These are phyloP conservation scores for Drosophila seguyi DNA, from an alignment of 1,140 invertebrate genomes.

Conservation along the genomic window DNA sequence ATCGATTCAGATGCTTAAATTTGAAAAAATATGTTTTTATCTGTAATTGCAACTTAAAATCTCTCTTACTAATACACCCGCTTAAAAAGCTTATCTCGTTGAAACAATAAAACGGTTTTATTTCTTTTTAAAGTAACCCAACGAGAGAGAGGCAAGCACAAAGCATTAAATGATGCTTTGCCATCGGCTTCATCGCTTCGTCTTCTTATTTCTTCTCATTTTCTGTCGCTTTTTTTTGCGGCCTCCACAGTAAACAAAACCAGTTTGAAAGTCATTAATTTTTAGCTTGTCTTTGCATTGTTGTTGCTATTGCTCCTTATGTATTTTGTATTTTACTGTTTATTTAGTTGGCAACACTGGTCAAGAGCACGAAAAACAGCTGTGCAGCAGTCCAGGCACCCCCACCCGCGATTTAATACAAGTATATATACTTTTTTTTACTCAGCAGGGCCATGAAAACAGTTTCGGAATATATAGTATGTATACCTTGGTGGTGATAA, in stretches of 20 bases:
- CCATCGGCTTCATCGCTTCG: conserved; percentile 38
- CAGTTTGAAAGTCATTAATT: conserved; percentile 77
- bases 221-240: conserved; percentile 32
- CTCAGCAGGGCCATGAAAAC: conserved; percentile 60
- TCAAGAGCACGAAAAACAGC: conserved; percentile 48
- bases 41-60: not conserved
- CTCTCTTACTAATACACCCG: not conserved
- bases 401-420: conserved; percentile 7
- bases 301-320: conserved; percentile 58
- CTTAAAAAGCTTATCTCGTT: conserved; percentile 21
- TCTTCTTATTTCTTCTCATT: conserved; percentile 26
- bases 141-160: conserved; percentile 25
- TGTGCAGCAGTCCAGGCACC: conserved; percentile 23
- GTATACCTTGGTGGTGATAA: conserved; percentile 54
- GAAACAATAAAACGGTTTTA: conserved; percentile 10
- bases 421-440: conserved; percentile 17
- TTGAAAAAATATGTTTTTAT: not conserved
- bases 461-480: conserved; percentile 20
- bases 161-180: conserved; percentile 56
- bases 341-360: conserved; percentile 62
- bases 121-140: conserved; percentile 16
- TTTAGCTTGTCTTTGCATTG: conserved; percentile 64
- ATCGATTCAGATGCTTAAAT: not conserved
- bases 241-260: conserved; percentile 59
- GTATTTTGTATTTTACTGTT: conserved; percentile 45